Evolutionary conservation across 2,113 vertebrate species (phyloP).

Genomic region (Abramis brama): DNA sequence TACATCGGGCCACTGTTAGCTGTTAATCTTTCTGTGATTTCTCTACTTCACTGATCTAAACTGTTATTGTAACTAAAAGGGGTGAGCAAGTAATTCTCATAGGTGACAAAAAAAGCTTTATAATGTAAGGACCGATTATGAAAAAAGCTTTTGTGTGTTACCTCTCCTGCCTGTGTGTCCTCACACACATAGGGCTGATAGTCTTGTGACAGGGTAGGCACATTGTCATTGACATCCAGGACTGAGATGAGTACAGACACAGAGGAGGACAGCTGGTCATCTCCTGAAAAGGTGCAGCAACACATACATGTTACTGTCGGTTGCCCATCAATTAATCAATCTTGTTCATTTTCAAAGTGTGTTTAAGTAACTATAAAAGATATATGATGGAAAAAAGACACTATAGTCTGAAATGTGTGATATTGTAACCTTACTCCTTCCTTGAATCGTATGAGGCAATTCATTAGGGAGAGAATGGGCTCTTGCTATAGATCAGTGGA

Average conservation of each 20-base stretch:
- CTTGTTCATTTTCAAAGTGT: too few relatives aligned
- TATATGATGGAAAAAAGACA: background rate
- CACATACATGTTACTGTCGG: background rate
- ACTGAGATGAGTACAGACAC: slow-evolving; percentile 84
- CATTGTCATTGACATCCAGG: slow-evolving; percentile 90
- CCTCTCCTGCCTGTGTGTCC: slow-evolving; percentile 84
- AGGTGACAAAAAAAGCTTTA: background rate
- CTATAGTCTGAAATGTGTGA: background rate
- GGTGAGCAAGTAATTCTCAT: background rate
- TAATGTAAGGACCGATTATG: background rate
- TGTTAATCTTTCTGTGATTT: background rate
- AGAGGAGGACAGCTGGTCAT: slow-evolving; percentile 79
- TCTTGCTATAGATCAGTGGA: background rate
- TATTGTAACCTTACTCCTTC: background rate
- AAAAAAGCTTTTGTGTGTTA: slow-evolving; percentile 63
- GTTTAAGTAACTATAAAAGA: background rate
- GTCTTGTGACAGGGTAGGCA: slow-evolving; percentile 82
- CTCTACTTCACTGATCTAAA: background rate
- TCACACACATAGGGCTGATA: slow-evolving; percentile 94
- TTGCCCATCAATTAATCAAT: background rate
- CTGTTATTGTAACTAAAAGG: background rate
- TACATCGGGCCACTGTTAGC: background rate
- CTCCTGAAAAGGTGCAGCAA: slow-evolving; percentile 70
- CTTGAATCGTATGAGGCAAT: background rate
- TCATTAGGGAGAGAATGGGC: background rate